Evolutionary conservation across 2,888 invertebrate genomes (phyloP), one percentile per base, ranked within the genome.

Genomic region (Catocala fraxini): DNA sequence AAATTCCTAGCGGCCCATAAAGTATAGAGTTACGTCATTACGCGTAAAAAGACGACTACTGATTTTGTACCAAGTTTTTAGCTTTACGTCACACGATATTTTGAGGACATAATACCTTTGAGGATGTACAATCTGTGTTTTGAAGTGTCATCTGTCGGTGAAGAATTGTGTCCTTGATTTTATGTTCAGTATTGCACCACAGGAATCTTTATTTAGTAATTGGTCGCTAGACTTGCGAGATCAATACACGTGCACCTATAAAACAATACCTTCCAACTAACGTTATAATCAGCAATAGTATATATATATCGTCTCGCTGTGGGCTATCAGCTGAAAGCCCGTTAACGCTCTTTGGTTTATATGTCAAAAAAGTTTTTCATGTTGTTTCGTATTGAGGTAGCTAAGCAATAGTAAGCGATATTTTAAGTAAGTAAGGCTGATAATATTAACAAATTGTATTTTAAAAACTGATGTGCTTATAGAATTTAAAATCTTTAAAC

Each of bases 1-100:
- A 92, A 92, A 93, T 92, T 91, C 91, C 87, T 79, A 73, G 76
- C 81, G 79, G 81, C 83, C 86, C 88, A 88, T 91, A 92, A 90
- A 90, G 88, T 93, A 90, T 93, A 87, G 89, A 87, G 88, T 93
- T 92, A 92, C 93, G 88, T 92, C 90, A 92, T 93, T 92, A 92
- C 56, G 65, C 58, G 78, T 71, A 76, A 80, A 78, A 81, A 80
- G 83, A 71, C 67, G 74, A 71, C 68, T 59, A 70, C 73, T 76
- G 82, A 82, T 84, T 83, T 77, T 70, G 43, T 57, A 47, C 42
- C 45, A 71, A 67, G 53, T 68, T 65, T 67, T 52, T 47, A 55
- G 59, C 58, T 61, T 65, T 77, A 65, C 75, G 77, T 72, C 63
- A 80, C 60, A 57, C 63, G 73, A 79, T 79, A 75, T 72, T 70